Conservation (phyloP, 1,140 invertebrate genomes). For the Drosophila tsacasi region DNA sequence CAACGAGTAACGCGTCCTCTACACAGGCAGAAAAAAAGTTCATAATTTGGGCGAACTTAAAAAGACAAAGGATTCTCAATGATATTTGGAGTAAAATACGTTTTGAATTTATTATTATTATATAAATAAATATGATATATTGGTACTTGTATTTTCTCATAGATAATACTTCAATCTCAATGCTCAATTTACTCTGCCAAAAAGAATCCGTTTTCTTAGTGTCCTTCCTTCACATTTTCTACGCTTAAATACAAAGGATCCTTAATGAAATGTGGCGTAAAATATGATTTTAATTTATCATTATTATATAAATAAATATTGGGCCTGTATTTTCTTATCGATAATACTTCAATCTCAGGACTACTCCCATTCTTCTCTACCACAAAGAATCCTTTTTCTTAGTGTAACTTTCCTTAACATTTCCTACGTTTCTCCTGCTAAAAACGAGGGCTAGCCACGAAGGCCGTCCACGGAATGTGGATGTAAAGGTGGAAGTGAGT, state of each 20-base stretch:
- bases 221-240: no score
- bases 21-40: background rate
- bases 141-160: background rate
- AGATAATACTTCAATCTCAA: background rate
- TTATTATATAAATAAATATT: background rate
- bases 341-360: background rate
- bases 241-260: background rate
- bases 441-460: slow-evolving; percentile 64
- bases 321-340: background rate
- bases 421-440: slow-evolving; percentile 5
- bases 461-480: slow-evolving; percentile 27
- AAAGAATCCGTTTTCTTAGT: no score
- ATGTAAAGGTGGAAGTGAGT: background rate
- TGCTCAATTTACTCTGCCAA: no score
- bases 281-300: background rate
- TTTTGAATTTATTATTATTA: background rate
- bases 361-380: no score
- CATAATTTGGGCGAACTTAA: background rate
- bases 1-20: slow-evolving; percentile 28
- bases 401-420: no score
- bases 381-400: no score
- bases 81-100: no score
- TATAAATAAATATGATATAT: background rate
- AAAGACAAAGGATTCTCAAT: background rate
- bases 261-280: background rate